These are phyloP conservation scores for Crematogaster levior DNA, from an alignment of 2,888 invertebrate species.

Conservation along the genomic window DNA sequence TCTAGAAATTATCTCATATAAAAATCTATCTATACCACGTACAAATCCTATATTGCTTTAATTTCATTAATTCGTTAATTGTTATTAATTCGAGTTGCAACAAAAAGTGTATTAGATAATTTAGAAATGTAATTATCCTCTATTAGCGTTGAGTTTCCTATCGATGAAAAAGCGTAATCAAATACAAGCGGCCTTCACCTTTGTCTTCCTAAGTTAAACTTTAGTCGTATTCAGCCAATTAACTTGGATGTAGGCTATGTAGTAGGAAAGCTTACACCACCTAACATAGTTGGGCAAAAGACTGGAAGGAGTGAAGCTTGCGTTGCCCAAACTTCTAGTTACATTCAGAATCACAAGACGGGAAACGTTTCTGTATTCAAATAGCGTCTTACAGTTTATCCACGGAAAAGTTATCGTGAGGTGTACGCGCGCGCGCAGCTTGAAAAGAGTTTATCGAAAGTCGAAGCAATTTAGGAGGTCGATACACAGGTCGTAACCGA, in stretches of 20 bases:
- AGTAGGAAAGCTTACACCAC: constrained; percentile 13
- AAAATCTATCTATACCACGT: neutral
- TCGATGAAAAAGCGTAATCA: constrained; percentile 8
- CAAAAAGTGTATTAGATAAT: constrained; percentile 42
- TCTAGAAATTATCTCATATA: neutral
- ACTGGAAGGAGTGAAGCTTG: constrained; percentile 16
- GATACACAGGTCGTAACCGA: constrained; percentile 47
- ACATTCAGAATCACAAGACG: constrained; percentile 31
- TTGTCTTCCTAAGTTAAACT: constrained; percentile 21
- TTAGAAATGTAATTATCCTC: neutral
- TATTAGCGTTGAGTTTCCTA: neutral
- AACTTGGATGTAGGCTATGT: constrained; percentile 22
- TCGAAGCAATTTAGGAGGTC: constrained; percentile 33
- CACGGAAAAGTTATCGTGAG: constrained; percentile 50
- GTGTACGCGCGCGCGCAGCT: constrained; percentile 9
- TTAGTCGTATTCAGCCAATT: constrained; percentile 26
- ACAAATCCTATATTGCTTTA: neutral
- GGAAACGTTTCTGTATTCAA: constrained; percentile 54
- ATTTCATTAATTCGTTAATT: neutral
- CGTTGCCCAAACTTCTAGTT: constrained; percentile 23
- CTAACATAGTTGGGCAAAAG: neutral
- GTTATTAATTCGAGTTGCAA: constrained; percentile 55
- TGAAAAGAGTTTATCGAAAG: constrained; percentile 42
- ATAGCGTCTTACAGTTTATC: constrained; percentile 60
- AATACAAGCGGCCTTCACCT: constrained; percentile 9